A percentile compares a stretch with the other conserved stretches of the same genome.
These are phyloP conservation scores for Lycaena phlaeas DNA, from an alignment of 2,888 invertebrate genomes.

Conservation along the genomic window DNA sequence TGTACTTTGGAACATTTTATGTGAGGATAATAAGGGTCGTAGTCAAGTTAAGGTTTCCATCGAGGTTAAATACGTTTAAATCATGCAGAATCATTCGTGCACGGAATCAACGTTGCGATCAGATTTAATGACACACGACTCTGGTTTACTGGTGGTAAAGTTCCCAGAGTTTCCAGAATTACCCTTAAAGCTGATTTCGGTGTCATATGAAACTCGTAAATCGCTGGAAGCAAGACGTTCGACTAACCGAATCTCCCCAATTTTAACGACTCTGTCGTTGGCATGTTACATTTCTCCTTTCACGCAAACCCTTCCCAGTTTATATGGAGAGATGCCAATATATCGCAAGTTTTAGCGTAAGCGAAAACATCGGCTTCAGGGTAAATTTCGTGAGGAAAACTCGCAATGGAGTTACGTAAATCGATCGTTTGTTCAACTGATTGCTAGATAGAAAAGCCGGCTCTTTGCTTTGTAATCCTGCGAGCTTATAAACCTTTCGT, in stretches of 20 bases:
- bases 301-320: conserved; percentile 48
- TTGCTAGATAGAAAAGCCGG: conserved; percentile 50
- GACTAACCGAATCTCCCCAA: conserved; percentile 43
- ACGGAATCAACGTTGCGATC: conserved; percentile 26
- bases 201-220: conserved; percentile 62
- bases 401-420: conserved; percentile 50
- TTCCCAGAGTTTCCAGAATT: conserved; percentile 53
- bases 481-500: conserved; percentile 26
- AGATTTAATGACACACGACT: conserved; percentile 40
- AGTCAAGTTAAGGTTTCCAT: not conserved
- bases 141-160: conserved; percentile 48
- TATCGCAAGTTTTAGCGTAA: conserved; percentile 40
- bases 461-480: conserved; percentile 44
- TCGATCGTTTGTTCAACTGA: conserved; percentile 59
- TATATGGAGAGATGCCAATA: conserved; percentile 43
- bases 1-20: conserved; percentile 4
- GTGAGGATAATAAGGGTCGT: conserved; percentile 1
- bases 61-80: not conserved
- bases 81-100: conserved; percentile 16
- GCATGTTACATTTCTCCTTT: conserved; percentile 55
- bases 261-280: conserved; percentile 52
- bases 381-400: conserved; percentile 33
- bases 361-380: conserved; percentile 36
- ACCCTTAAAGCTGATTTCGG: conserved; percentile 45
- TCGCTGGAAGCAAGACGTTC: conserved; percentile 37